Percentiles rank a stretch among this genome's conserved stretches.
phyloP scores from a whole-genome alignment of 2,113 vertebrate genomes.

The Pipra filicauda region DNA sequence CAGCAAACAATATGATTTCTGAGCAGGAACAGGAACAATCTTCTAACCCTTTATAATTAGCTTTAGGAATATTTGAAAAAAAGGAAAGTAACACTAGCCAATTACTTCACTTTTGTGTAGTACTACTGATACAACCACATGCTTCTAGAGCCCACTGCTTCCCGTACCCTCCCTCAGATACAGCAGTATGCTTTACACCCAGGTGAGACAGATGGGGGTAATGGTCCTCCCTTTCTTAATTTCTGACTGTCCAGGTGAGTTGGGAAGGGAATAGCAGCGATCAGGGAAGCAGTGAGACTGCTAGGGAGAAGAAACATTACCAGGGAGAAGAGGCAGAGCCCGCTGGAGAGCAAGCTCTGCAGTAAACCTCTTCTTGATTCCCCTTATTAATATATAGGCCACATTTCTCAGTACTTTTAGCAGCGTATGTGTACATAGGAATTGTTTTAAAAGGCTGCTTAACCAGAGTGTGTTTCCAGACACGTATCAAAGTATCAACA shows the following conservation, averaged over 20 bases:
- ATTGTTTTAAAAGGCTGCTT: background rate
- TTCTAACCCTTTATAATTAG: background rate
- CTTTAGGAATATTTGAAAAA: background rate
- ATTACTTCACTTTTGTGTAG: background rate
- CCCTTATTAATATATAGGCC: background rate
- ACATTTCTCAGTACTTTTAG: background rate
- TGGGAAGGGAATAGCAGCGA: background rate
- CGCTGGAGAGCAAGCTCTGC: background rate
- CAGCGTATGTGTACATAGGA: background rate
- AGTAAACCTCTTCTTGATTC: background rate
- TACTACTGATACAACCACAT: background rate
- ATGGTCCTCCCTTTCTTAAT: background rate
- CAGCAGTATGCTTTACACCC: background rate
- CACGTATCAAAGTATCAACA: rapidly evolving
- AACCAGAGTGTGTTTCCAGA: background rate
- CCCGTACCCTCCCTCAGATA: background rate
- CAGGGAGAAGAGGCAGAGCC: background rate
- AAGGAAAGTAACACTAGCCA: background rate
- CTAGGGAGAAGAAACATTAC: background rate
- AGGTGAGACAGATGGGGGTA: background rate
- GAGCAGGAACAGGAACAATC: background rate
- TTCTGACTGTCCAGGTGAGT: background rate
- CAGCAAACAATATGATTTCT: background rate
- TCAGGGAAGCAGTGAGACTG: background rate
- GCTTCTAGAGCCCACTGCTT: background rate